phyloP scores from a whole-genome alignment of 1,140 invertebrate species.

The Drosophila nebulosa region DNA sequence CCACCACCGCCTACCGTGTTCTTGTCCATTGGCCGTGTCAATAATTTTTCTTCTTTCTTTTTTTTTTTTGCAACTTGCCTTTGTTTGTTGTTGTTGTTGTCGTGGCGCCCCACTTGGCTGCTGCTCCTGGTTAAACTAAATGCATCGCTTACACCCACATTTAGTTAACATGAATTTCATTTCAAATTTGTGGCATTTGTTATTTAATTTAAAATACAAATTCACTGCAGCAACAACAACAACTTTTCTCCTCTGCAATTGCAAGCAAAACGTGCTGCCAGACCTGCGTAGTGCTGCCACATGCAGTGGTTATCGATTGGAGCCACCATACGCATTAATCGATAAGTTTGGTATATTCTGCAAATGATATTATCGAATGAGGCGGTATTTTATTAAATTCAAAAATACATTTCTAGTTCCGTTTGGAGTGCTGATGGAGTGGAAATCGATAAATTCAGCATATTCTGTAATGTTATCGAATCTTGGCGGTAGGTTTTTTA shows the following conservation, averaged over 20 bases:
- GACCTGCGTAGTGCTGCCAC: not conserved
- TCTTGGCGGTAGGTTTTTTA: no score
- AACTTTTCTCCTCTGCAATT: not conserved
- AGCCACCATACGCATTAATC: not conserved
- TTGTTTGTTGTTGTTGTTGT: constrained; percentile 33
- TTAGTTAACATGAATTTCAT: constrained; percentile 2
- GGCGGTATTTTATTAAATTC: not conserved
- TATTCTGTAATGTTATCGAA: no score
- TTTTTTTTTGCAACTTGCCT: constrained; percentile 18
- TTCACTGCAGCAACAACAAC: not conserved
- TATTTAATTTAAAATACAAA: constrained; percentile 1
- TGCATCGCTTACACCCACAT: constrained; percentile 19
- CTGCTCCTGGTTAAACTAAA: constrained; percentile 25
- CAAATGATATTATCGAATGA: not conserved
- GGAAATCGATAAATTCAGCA: no score
- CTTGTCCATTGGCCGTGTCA: not conserved
- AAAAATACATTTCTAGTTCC: not conserved
- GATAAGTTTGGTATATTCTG: not conserved
- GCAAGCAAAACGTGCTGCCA: not conserved
- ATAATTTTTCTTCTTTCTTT: not conserved
- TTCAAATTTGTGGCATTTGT: not conserved
- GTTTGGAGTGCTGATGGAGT: no score
- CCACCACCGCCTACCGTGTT: not conserved
- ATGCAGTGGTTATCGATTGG: no score
- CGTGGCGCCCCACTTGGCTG: constrained; percentile 16